Percentiles rank a stretch among this genome's conserved stretches.
These are phyloP conservation scores for Onychostoma macrolepis DNA, from an alignment of 2,113 vertebrate genomes.

Conservation along the genomic window DNA sequence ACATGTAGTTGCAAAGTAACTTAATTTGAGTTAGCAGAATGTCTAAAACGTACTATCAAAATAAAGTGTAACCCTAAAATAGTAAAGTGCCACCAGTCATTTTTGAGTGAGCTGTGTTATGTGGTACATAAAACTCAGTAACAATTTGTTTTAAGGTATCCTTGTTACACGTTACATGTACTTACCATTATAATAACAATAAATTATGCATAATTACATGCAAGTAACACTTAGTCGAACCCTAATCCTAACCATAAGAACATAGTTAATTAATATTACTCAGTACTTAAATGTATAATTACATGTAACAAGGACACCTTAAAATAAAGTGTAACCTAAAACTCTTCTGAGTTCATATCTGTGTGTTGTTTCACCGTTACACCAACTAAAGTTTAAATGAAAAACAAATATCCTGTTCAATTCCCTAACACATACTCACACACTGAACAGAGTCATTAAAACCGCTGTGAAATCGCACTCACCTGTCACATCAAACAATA, in stretches of 20 bases:
- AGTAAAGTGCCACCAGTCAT: not conserved
- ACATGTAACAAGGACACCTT: no score
- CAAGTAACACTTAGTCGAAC: no score
- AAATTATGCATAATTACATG: no score
- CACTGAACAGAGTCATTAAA: constrained; percentile 31
- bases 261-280: no score
- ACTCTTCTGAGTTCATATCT: not conserved
- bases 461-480: constrained; percentile 63
- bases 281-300: no score
- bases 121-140: not conserved
- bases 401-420: constrained; percentile 30
- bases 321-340: not conserved
- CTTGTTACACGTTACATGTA: no score
- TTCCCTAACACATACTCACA: constrained; percentile 7
- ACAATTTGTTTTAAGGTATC: no score
- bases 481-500: constrained; percentile 76
- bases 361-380: not conserved
- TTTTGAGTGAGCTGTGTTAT: not conserved
- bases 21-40: no score
- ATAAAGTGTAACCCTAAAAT: not conserved
- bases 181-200: no score
- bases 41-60: not conserved
- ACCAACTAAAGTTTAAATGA: not conserved
- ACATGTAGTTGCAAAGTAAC: not conserved
- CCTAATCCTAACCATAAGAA: no score